A percentile compares a stretch with the other conserved stretches of the same genome.
Conservation (phyloP, 1,140 invertebrate species). For the Meloidogyne floridensis region DNA sequence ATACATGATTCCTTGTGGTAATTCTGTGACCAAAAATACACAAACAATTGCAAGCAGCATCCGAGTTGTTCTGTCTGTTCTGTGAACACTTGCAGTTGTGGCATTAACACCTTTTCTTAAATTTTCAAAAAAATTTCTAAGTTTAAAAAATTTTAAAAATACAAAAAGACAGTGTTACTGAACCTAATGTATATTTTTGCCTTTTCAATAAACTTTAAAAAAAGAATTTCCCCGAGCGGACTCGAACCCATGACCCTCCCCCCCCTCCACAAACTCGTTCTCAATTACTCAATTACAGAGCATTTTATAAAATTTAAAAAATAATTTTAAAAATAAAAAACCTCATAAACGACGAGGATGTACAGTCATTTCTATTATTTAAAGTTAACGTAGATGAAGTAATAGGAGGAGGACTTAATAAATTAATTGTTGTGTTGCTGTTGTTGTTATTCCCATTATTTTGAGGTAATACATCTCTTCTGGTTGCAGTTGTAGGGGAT, state of each 20-base stretch:
- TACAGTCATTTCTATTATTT: neutral
- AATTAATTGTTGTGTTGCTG: neutral
- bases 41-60: slow-evolving; percentile 62
- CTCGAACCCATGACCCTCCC: too few species aligned
- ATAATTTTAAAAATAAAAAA: neutral
- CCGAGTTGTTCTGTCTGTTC: slow-evolving; percentile 56
- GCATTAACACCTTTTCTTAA: neutral
- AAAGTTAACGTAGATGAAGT: slow-evolving; percentile 15
- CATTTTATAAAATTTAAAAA: neutral
- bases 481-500: neutral
- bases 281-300: too few species aligned
- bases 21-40: slow-evolving; percentile 62
- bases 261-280: too few species aligned
- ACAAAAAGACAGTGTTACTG: too few species aligned
- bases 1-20: slow-evolving; percentile 51
- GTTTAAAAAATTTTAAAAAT: too few species aligned
- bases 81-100: neutral
- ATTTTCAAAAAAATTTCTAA: too few species aligned
- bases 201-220: too few species aligned
- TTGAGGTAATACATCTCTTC: neutral
- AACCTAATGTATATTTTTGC: too few species aligned
- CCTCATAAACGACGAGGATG: neutral
- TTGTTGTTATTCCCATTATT: neutral
- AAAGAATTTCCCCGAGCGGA: too few species aligned
- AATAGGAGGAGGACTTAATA: neutral